phyloP scores from a whole-genome alignment of 2,113 vertebrate genomes.

The Apteryx mantelli region DNA sequence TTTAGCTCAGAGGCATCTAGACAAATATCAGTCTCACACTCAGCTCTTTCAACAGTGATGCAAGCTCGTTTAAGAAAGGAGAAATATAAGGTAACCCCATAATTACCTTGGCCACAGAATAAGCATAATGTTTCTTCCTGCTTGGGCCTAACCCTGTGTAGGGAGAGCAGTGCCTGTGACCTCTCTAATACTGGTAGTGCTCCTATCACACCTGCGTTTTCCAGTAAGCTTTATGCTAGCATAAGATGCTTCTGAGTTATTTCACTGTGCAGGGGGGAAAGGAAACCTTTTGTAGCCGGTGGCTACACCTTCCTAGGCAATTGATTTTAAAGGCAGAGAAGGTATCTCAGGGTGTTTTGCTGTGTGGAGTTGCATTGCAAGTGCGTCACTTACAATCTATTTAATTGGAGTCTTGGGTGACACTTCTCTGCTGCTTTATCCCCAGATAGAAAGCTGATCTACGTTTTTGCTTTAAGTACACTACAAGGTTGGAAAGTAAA shows the following conservation, averaged over 20 bases:
- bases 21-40: neutral
- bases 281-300: neutral
- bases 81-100: neutral
- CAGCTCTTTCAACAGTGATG: neutral
- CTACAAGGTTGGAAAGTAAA: conserved; percentile 55
- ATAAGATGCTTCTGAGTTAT: neutral
- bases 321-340: neutral
- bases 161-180: neutral
- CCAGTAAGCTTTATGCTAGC: neutral
- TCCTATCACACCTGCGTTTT: neutral
- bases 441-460: neutral
- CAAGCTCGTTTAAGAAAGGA: conserved; percentile 35
- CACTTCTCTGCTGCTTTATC: neutral
- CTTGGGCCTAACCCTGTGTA: conserved; percentile 6
- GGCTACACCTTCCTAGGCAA: neutral
- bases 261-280: neutral
- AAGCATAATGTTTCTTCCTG: conserved; percentile 38
- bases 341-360: neutral
- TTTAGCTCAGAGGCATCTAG: conserved; percentile 1
- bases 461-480: conserved; percentile 49
- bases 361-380: neutral
- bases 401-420: conserved; percentile 52
- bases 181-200: neutral
- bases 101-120: conserved; percentile 44
- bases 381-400: neutral